Conservation (phyloP, 2,113 vertebrate genomes). For the Colaptes auratus region DNA sequence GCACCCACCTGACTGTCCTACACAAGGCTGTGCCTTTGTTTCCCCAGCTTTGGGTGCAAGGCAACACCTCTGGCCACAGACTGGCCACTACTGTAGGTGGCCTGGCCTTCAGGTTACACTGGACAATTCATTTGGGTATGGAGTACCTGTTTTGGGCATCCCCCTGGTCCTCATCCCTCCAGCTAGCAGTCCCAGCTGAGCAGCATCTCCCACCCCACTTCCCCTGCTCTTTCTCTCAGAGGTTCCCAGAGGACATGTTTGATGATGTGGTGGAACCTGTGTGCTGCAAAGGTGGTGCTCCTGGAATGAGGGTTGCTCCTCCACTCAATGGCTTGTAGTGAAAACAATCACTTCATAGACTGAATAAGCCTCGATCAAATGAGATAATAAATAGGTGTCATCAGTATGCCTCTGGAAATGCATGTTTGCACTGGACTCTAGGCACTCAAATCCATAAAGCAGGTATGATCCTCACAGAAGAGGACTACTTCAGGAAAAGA, state of each 20-base stretch:
- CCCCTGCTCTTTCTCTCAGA: not conserved
- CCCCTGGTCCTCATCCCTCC: not conserved
- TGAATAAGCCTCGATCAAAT: not conserved
- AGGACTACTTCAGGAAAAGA: not conserved
- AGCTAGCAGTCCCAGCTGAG: not conserved
- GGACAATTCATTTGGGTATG: not conserved
- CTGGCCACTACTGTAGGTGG: too few relatives aligned
- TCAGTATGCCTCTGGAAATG: not conserved
- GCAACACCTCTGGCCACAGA: not conserved
- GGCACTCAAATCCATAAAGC: not conserved
- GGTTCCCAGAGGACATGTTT: not conserved
- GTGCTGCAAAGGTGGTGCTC: rapidly evolving
- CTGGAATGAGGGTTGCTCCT: not conserved
- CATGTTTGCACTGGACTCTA: not conserved
- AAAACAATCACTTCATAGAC: not conserved
- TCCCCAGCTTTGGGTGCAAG: not conserved
- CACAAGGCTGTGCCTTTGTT: not conserved
- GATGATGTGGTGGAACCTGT: not conserved
- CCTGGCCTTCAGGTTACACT: not conserved
- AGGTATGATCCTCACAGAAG: not conserved
- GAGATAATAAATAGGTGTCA: not conserved
- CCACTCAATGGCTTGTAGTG: rapidly evolving
- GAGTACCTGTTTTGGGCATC: not conserved
- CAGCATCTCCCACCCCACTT: not conserved
- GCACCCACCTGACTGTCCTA: not conserved